Evolutionary conservation across 2,888 invertebrate species (phyloP), one percentile per base, ranked within the genome.

Genomic region (Stratiomys singularior): DNA sequence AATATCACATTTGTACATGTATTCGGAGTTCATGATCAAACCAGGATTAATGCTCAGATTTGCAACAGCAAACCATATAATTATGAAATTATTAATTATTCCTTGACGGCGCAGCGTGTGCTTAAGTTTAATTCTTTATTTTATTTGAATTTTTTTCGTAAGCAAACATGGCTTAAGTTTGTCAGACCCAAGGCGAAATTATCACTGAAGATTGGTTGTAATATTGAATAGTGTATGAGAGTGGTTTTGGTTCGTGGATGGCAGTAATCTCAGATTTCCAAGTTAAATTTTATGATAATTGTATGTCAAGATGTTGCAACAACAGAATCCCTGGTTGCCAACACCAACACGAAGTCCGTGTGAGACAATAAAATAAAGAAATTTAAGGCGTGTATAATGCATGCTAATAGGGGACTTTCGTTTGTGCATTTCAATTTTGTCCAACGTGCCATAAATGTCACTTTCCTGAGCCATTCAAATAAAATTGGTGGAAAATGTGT

Each of bases 1-100:
- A 37, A 37, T 9, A 37, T 37, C 37, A 9, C 3, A 37, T 37
- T 37, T 9, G 9, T 37, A 37, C 52, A 58, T 58, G 1, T 7
- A 23, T 58, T 9, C 15, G 52, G 21, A 23, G 58, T 58, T 58
- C 58, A 58, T 58, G 58, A 23, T 23, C 23, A 23, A 21, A 58
- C 9, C 18, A 58, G 58, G 63, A 28, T 63, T 28, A 63, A 27
- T 63, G 28, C 23, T 15, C 63, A 25, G 28, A 25, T 63, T 63
- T 2, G 1, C 25, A n/a, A 25, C 63, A 63, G 60, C 27, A 60
- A 60, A 58, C 9, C 63, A 63, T 63, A 28, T 27, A 63, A 63
- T 63, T 63, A 28, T 63, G 28, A 63, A 27, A 63, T 63, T 63
- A 63, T 28, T 63, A 63, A 63, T 63, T 63, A 28, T 52, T 52